Evolutionary conservation across 2,888 invertebrate genomes (phyloP).

Genomic region (Pseudoips prasinana): DNA sequence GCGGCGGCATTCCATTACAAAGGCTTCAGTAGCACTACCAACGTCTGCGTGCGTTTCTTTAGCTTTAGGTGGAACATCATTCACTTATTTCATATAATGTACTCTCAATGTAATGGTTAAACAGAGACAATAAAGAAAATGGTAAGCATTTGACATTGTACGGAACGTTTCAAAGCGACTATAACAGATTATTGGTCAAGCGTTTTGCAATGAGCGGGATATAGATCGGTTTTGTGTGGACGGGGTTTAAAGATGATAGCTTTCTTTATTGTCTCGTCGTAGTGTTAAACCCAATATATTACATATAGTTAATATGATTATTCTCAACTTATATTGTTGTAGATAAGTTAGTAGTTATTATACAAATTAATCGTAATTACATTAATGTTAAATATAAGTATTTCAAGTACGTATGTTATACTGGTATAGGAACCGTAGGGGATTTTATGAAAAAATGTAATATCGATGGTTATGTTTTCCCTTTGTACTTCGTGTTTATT

Average conservation of each 20-base stretch:
- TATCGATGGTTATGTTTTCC: conserved; percentile 43
- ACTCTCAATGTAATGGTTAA: conserved; percentile 23
- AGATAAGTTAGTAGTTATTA: conserved; percentile 53
- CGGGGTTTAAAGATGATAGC: background rate
- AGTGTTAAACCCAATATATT: conserved; percentile 14
- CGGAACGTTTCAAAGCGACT: no score
- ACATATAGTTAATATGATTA: conserved; percentile 24
- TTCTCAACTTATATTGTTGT: conserved; percentile 45
- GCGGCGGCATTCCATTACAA: conserved; percentile 5
- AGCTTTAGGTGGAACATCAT: no score
- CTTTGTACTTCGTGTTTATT: conserved; percentile 46
- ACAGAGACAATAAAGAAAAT: conserved; percentile 42
- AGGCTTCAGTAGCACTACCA: background rate
- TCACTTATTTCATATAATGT: conserved; percentile 7
- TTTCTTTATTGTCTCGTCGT: conserved; percentile 47
- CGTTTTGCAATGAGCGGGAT: no score
- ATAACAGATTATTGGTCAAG: no score
- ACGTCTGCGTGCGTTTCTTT: no score
- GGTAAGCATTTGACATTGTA: conserved; percentile 3
- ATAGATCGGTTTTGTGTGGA: no score
- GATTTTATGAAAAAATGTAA: conserved; percentile 41
- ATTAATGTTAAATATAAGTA: conserved; percentile 46
- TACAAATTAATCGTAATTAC: conserved; percentile 60
- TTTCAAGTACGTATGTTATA: conserved; percentile 60
- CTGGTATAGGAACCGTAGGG: conserved; percentile 47